These are phyloP conservation scores for Acridotheres tristis DNA, from an alignment of 2,797 vertebrate genomes.

Conservation along the genomic window DNA sequence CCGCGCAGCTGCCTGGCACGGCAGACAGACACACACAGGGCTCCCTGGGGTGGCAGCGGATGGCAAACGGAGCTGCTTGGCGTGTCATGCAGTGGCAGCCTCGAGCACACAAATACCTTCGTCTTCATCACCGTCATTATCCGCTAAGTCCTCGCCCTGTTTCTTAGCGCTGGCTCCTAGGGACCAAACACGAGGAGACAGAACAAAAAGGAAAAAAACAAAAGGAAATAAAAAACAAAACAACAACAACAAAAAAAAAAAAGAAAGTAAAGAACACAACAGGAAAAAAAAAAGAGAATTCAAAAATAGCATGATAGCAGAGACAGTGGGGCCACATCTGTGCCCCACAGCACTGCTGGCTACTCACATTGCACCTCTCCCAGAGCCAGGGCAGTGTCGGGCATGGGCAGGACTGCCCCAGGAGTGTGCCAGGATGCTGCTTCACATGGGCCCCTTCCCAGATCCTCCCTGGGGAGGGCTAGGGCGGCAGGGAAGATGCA, in stretches of 20 bases:
- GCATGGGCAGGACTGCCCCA: background rate
- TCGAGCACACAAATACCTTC: conserved; percentile 98
- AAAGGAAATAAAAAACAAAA: conserved; percentile 47
- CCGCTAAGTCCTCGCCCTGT: conserved; percentile 99
- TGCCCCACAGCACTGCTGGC: conserved; percentile 41
- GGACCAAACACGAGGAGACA: conserved; percentile 89
- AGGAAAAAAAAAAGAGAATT: conserved; percentile 82
- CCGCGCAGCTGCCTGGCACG: conserved; percentile 24
- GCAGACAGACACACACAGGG: conserved; percentile 64
- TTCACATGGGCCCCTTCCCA: background rate
- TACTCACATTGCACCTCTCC: conserved; percentile 62
- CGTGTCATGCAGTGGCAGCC: conserved; percentile 79
- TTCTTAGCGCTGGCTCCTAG: conserved; percentile 99
- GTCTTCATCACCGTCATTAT: conserved; percentile 99
- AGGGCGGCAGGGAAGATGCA: background rate
- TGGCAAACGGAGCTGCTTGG: conserved; percentile 64
- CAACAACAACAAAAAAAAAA: background rate
- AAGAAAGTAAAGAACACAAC: conserved; percentile 48
- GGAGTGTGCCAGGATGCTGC: background rate
- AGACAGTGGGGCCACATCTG: conserved; percentile 54
- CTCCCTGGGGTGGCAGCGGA: conserved; percentile 69
- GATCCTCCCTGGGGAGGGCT: background rate
- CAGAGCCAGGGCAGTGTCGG: background rate
- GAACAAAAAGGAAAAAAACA: conserved; percentile 83
- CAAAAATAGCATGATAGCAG: conserved; percentile 90